Conservation (phyloP, 1,140 invertebrate genomes). For the Drosophila sulfurigaster region DNA sequence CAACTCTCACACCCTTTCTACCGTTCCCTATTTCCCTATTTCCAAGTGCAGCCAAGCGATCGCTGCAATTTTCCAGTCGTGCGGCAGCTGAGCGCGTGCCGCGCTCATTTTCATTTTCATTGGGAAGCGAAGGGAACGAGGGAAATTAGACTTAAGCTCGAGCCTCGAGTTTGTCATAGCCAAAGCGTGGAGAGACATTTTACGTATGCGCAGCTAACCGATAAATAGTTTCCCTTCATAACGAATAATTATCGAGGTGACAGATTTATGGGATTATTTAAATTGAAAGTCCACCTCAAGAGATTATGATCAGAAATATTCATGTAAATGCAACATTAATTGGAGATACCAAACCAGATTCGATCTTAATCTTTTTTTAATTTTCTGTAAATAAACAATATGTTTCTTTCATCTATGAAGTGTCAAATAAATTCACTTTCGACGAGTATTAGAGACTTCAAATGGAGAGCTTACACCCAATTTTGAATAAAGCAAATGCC, state of each 20-base stretch:
- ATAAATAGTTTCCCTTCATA: conserved; percentile 1
- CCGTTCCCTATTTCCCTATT: conserved; percentile 23
- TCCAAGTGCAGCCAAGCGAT: conserved; percentile 66
- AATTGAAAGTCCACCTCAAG: not conserved
- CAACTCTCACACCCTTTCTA: conserved; percentile 36
- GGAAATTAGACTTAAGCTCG: conserved; percentile 21
- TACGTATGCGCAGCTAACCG: conserved; percentile 3
- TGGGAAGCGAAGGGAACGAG: conserved; percentile 20
- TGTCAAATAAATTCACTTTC: not conserved
- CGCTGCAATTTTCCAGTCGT: conserved; percentile 75
- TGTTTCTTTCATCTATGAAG: not conserved
- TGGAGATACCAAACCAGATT: not conserved
- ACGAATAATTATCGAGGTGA: not conserved
- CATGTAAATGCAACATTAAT: not conserved
- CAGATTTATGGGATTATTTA: conserved; percentile 19
- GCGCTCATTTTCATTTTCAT: conserved; percentile 82
- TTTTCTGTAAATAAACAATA: not conserved
- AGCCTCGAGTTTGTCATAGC: conserved; percentile 27
- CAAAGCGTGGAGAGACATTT: conserved; percentile 3
- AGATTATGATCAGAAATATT: not conserved
- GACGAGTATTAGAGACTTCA: too few relatives aligned
- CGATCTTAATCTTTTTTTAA: not conserved
- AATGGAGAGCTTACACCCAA: too few relatives aligned
- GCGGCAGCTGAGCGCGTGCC: conserved; percentile 75
- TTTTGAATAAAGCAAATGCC: too few relatives aligned